Evolutionary conservation across 2,113 vertebrate genomes (phyloP).

Genomic region (Apodemus sylvaticus): DNA sequence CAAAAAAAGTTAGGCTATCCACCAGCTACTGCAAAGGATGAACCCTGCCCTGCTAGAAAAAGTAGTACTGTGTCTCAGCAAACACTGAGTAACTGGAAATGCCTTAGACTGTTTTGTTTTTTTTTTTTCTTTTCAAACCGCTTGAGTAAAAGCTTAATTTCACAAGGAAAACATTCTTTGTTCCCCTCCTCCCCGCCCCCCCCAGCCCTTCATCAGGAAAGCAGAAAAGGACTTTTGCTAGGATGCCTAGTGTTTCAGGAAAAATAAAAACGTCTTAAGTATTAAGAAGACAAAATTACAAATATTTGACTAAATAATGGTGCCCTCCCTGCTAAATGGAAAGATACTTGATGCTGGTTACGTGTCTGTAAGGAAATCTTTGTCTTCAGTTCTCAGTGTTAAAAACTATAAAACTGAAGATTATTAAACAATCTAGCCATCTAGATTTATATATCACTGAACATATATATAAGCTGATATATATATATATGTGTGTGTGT

Average conservation of each 20-base stretch:
- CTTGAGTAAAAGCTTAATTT: slow-evolving; percentile 47
- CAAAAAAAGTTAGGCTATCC: slow-evolving; percentile 70
- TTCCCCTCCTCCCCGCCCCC: no score
- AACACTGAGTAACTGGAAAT: not conserved
- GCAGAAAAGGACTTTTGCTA: not conserved
- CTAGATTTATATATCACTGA: slow-evolving; percentile 47
- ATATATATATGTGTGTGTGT: no score
- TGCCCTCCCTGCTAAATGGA: not conserved
- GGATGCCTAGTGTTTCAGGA: not conserved
- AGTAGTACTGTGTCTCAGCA: slow-evolving; percentile 60
- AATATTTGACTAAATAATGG: not conserved
- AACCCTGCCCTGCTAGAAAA: slow-evolving; percentile 80
- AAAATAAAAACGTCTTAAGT: not conserved
- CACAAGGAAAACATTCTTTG: not conserved
- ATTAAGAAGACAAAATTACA: slow-evolving; percentile 25
- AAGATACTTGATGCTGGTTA: not conserved
- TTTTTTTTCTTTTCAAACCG: slow-evolving; percentile 50
- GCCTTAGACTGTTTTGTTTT: not conserved
- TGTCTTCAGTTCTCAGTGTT: not conserved
- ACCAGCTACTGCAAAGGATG: slow-evolving; percentile 75
- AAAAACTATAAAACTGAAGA: not conserved
- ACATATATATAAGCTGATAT: not conserved
- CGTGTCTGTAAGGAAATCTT: not conserved
- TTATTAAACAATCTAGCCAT: not conserved
- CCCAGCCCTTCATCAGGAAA: slow-evolving; percentile 17